A percentile compares a stretch with the other conserved stretches of the same genome.
These are phyloP conservation scores for Aspidiotus rigidus DNA, from an alignment of 2,888 invertebrate genomes.

Conservation along the genomic window DNA sequence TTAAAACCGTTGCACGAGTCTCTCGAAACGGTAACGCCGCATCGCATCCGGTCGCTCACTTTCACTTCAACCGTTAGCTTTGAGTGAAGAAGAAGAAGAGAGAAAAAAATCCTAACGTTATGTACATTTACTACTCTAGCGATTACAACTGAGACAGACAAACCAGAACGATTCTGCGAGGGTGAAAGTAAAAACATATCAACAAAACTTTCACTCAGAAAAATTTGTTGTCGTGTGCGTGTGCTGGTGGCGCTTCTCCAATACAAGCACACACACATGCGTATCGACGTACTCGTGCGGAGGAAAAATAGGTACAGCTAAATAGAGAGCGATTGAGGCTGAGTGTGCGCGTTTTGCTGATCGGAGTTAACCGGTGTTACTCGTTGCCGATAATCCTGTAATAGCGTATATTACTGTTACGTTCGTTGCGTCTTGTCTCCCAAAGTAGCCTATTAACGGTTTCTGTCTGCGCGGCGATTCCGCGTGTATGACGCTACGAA, in stretches of 20 bases:
- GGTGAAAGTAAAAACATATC: slow-evolving; percentile 27
- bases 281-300: no score
- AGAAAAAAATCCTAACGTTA: no score
- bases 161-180: slow-evolving; percentile 29
- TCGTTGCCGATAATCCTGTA: neutral
- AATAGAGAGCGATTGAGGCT: no score
- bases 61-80: slow-evolving; percentile 29
- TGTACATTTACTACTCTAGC: no score
- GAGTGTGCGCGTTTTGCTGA: no score
- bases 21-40: slow-evolving; percentile 17
- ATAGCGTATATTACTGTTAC: no score
- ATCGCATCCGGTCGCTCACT: slow-evolving; percentile 28
- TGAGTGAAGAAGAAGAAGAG: neutral
- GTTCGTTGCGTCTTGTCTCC: no score
- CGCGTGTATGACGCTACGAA: no score
- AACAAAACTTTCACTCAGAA: slow-evolving; percentile 30
- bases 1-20: slow-evolving; percentile 14
- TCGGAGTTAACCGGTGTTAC: slow-evolving; percentile 25
- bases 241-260: neutral
- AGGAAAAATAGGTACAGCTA: no score
- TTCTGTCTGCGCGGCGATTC: no score
- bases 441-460: no score
- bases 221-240: slow-evolving; percentile 6
- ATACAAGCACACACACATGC: no score
- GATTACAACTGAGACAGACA: slow-evolving; percentile 19